Percentiles rank a stretch among this genome's conserved stretches.
These are phyloP conservation scores for Rhinolophus sinicus DNA, from an alignment of 2,113 vertebrate species.

Conservation along the genomic window DNA sequence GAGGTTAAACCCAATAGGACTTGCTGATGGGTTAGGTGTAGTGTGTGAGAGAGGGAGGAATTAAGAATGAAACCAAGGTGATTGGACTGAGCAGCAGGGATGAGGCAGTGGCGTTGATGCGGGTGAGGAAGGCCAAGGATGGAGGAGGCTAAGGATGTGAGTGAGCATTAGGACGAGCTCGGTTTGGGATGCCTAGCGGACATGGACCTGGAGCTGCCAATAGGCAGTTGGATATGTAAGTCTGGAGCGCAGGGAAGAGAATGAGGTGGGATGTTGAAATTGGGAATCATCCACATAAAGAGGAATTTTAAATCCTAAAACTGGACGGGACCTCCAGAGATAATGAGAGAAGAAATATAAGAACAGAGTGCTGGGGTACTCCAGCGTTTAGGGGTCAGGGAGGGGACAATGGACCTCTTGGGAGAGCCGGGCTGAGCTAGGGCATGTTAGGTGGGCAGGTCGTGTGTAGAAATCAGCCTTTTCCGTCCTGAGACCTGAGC, in stretches of 20 bases:
- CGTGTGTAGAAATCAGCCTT: not conserved
- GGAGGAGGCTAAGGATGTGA: not conserved
- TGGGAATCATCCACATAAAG: not conserved
- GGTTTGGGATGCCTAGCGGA: accelerated
- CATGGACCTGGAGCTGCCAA: not conserved
- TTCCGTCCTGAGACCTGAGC: not conserved
- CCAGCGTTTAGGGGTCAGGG: too few species aligned
- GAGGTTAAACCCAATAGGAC: not conserved
- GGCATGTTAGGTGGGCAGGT: not conserved
- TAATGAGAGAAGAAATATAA: not conserved
- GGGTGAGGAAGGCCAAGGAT: not conserved
- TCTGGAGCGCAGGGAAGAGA: not conserved
- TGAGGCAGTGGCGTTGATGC: not conserved
- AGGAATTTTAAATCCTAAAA: not conserved
- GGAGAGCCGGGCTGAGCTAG: not conserved
- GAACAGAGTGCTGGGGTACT: not conserved
- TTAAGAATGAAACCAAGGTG: not conserved
- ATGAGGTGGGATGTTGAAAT: not conserved
- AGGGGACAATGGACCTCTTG: too few species aligned
- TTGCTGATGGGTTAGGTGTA: not conserved
- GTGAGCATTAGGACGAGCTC: not conserved
- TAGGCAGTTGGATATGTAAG: not conserved
- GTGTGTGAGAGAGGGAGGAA: not conserved
- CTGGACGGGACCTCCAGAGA: not conserved
- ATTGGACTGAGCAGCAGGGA: not conserved